Percentiles rank a stretch among this genome's conserved stretches.
Evolutionary conservation across 2,113 vertebrate species (phyloP).

Genomic region (Heliornis fulica): DNA sequence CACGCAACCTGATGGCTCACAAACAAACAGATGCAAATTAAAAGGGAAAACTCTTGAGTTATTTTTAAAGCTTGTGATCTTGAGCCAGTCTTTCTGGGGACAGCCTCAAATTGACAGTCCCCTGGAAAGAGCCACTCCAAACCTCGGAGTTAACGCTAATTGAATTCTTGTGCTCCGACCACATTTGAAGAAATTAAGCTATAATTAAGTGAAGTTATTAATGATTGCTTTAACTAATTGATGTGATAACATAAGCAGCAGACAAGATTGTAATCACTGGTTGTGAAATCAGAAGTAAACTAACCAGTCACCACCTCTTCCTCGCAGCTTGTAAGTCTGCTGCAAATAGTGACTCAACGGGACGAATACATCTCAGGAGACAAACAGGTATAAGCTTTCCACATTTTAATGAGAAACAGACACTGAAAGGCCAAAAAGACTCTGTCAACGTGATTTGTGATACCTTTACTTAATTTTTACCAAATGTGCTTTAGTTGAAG

Average conservation of each 20-base stretch:
- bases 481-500: conserved; percentile 37
- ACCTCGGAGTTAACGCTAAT: neutral
- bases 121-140: neutral
- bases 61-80: conserved; percentile 49
- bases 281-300: conserved; percentile 26
- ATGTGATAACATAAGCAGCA: neutral
- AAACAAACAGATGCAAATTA: conserved; percentile 23
- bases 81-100: conserved; percentile 31
- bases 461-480: conserved; percentile 44
- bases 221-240: conserved; percentile 33
- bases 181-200: conserved; percentile 32
- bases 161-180: conserved; percentile 4
- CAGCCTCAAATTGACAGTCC: neutral
- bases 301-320: neutral
- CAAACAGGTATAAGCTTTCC: conserved; percentile 22
- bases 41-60: neutral
- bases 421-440: conserved; percentile 31
- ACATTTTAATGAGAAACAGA: conserved; percentile 56
- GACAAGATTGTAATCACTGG: conserved; percentile 3
- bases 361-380: conserved; percentile 43
- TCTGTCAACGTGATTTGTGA: conserved; percentile 56
- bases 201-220: conserved; percentile 31
- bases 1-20: neutral
- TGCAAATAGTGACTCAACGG: neutral
- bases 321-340: neutral